These are phyloP conservation scores for Chloroceryle inda DNA, from an alignment of 2,797 vertebrate genomes.

Conservation along the genomic window DNA sequence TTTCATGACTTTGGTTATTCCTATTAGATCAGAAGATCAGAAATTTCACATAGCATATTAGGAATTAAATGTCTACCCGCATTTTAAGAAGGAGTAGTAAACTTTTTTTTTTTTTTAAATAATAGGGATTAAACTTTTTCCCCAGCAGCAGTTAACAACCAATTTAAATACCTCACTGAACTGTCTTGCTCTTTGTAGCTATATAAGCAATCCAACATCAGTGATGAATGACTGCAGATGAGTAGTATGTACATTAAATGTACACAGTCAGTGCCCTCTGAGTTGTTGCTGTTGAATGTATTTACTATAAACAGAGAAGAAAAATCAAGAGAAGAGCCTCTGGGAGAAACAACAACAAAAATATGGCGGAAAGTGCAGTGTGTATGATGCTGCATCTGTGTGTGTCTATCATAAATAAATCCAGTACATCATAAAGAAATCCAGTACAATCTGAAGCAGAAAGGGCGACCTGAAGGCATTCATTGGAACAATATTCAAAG, in stretches of 20 bases:
- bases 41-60: neutral
- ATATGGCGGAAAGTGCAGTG: neutral
- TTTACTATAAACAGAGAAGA: constrained; percentile 8
- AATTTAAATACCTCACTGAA: neutral
- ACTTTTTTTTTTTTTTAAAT: neutral
- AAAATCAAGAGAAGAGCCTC: constrained; percentile 1
- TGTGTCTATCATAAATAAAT: neutral
- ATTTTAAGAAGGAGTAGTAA: neutral
- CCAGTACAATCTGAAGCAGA: neutral
- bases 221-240: constrained; percentile 53
- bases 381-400: neutral
- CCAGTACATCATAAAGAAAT: neutral
- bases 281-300: constrained; percentile 19
- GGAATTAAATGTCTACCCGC: neutral
- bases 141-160: neutral
- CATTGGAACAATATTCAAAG: neutral
- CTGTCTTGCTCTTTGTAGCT: neutral
- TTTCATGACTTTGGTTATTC: neutral
- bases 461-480: neutral
- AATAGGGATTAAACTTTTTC: neutral
- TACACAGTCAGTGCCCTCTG: neutral
- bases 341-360: neutral
- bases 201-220: neutral
- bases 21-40: neutral
- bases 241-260: constrained; percentile 33